Conservation (phyloP, 1,140 invertebrate genomes). For the Drosophila insularis region DNA sequence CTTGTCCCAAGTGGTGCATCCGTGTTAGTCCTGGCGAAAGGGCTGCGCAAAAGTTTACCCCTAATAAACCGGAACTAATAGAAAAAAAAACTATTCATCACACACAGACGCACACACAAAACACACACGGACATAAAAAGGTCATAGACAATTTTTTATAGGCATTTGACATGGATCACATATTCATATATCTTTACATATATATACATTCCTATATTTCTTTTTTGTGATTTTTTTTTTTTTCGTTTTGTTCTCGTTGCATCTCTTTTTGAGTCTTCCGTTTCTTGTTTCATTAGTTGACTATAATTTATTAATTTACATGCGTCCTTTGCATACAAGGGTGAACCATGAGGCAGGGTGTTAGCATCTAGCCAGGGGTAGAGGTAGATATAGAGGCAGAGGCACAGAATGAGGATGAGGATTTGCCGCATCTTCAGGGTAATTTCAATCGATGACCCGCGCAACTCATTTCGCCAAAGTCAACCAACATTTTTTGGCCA, state of each 20-base stretch:
- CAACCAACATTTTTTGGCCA: slow-evolving; percentile 29
- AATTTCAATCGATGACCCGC: slow-evolving; percentile 65
- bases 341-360: slow-evolving; percentile 17
- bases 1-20: slow-evolving; percentile 70
- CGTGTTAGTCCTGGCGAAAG: slow-evolving; percentile 46
- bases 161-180: slow-evolving; percentile 59
- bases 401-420: too few species aligned
- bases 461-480: slow-evolving; percentile 18
- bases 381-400: neutral
- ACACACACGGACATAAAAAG: slow-evolving; percentile 35
- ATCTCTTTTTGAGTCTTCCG: slow-evolving; percentile 21
- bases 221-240: slow-evolving; percentile 26
- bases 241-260: neutral
- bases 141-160: slow-evolving; percentile 73
- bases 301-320: slow-evolving; percentile 81
- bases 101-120: slow-evolving; percentile 18
- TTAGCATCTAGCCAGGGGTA: slow-evolving; percentile 24
- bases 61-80: slow-evolving; percentile 76
- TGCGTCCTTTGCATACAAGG: slow-evolving; percentile 71
- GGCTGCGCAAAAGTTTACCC: slow-evolving; percentile 72
- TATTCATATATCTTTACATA: slow-evolving; percentile 17
- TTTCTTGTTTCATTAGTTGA: slow-evolving; percentile 69
- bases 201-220: too few species aligned
- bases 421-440: slow-evolving; percentile 72
- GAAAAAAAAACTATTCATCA: slow-evolving; percentile 45